A percentile compares a stretch with the other conserved stretches of the same genome.
Evolutionary conservation across 2,888 invertebrate species (phyloP).

Genomic region (Tillus elongatus): DNA sequence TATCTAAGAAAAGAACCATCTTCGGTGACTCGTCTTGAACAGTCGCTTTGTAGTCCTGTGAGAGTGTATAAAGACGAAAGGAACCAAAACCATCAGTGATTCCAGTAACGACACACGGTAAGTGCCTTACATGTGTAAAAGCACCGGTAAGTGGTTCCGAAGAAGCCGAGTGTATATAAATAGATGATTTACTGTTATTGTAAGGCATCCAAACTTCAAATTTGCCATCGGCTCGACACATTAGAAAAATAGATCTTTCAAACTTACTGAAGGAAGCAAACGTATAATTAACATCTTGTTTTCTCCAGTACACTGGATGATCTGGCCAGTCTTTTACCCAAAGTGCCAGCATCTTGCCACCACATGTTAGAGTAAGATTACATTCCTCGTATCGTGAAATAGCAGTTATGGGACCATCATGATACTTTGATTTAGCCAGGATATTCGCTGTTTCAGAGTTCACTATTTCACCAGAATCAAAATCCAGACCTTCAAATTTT

Average conservation of each 20-base stretch:
- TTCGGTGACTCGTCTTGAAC: too few species aligned
- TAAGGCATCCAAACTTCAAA: constrained; percentile 77
- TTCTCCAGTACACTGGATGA: constrained; percentile 60
- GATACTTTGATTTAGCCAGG: constrained; percentile 47
- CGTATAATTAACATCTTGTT: constrained; percentile 49
- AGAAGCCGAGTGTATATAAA: too few species aligned
- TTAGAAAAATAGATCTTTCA: constrained; percentile 36
- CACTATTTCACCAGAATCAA: constrained; percentile 51
- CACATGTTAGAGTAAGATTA: constrained; percentile 52
- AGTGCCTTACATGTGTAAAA: too few species aligned
- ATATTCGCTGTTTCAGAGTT: constrained; percentile 48
- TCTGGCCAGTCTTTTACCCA: constrained; percentile 49
- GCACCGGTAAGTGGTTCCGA: too few species aligned
- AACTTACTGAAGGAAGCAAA: constrained; percentile 66
- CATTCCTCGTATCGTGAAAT: constrained; percentile 53
- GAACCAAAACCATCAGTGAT: too few species aligned
- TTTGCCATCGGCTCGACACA: constrained; percentile 63
- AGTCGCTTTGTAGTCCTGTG: too few species aligned
- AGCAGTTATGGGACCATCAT: constrained; percentile 61
- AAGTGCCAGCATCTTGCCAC: constrained; percentile 36
- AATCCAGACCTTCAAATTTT: constrained; percentile 61
- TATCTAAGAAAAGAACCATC: constrained; percentile 46
- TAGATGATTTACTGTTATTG: constrained; percentile 52
- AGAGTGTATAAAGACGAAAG: too few species aligned
- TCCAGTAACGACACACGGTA: too few species aligned